A percentile compares a stretch with the other conserved stretches of the same genome.
Evolutionary conservation across 2,113 vertebrate genomes (phyloP).

Genomic region (Gymnocephalus cernua): DNA sequence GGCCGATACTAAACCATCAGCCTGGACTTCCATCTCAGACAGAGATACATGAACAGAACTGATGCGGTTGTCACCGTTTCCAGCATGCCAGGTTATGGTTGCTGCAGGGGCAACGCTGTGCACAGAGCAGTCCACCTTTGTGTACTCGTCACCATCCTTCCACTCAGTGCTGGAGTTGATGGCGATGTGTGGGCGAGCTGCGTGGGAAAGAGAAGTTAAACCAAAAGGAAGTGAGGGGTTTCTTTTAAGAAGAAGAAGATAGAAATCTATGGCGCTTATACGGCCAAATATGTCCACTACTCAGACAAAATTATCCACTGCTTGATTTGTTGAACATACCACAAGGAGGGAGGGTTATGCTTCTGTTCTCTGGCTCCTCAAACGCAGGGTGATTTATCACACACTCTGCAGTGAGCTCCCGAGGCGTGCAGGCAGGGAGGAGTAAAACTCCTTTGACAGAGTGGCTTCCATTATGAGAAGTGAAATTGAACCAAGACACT

Average conservation of each 20-base stretch:
- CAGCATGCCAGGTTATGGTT: constrained; percentile 72
- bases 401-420: constrained; percentile 71
- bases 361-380: constrained; percentile 63
- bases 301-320: constrained; percentile 40
- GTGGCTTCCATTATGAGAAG: constrained; percentile 74
- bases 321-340: constrained; percentile 72
- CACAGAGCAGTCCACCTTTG: constrained; percentile 69
- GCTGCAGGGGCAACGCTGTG: constrained; percentile 60
- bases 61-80: constrained; percentile 22
- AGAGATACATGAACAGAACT: background rate
- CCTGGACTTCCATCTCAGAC: constrained; percentile 29
- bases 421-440: constrained; percentile 72
- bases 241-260: background rate
- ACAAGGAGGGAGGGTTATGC: constrained; percentile 71
- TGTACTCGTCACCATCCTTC: constrained; percentile 58
- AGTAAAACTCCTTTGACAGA: constrained; percentile 73
- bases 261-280: constrained; percentile 11
- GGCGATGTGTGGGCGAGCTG: constrained; percentile 72
- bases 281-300: constrained; percentile 6
- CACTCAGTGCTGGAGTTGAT: constrained; percentile 57
- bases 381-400: constrained; percentile 78
- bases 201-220: constrained; percentile 38
- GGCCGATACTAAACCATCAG: constrained; percentile 40
- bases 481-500: constrained; percentile 64
- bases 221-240: constrained; percentile 13